Base-by-base conservation (phyloP, 2,888 invertebrate species). In the Eupithecia centaureata region DNA sequence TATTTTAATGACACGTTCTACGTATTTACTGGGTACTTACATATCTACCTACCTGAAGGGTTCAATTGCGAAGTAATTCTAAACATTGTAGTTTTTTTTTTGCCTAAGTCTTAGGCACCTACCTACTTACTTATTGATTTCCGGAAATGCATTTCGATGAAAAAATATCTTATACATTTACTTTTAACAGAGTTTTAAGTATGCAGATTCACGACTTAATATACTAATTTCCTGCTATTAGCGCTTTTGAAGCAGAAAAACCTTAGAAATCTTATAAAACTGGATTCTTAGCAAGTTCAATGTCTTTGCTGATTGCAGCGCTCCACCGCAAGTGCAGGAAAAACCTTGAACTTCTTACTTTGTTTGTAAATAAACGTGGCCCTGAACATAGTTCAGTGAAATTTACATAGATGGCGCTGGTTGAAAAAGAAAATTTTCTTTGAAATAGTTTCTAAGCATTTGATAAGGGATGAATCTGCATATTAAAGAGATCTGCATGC, bases 301-400 rank as follows among this genome's bases (percentile, higher is more conserved):
- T 77, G 81, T 76, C 82, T 71, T 69, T 42, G 4, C 32, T 22
- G 62, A 61, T 71, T 65, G 62, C 63, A 65, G 65, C 67, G 61
- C 63, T 61, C 62, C 33, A 54, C 58, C 72, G 69, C 67, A 65
- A 52, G 65, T 66, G 66, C n/a, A 15, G 57, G 79, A 61, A 67
- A 73, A 79, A 65, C 85, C 86, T 87, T 86, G 86, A 86, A 86
- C 86, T 83, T 79, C 75, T 79, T 72, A 25, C 42, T 81, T 72
- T 74, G 71, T 78, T 79, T 78, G 85, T 88, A 89, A 88, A 90
- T 87, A 89, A 87, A 88, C 73, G 54, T 85, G 88, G 76, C 89
- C 87, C 38, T 90, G 89, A 82, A 77, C 63, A 63, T 79, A 83
- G 84, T 91, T 86, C 71, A 0, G 2, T 0, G 4, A 8, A 1